Base-by-base conservation (phyloP, 2,888 invertebrate genomes). In the Noctua fimbriata region DNA sequence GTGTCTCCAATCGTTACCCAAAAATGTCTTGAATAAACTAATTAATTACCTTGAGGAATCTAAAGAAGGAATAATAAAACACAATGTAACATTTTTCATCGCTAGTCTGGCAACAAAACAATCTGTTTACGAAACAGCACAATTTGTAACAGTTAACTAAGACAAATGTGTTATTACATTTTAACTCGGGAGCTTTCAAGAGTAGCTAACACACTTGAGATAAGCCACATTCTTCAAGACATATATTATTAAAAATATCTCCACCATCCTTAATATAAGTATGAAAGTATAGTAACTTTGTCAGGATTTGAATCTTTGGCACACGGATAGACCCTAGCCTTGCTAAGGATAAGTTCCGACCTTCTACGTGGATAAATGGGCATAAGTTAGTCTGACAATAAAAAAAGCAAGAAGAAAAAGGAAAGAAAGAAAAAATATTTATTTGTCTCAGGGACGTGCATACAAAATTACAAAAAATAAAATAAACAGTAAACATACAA, bases 101-200 rank as follows among this genome's bases (percentile, higher is more conserved):
- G 24, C 24, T 58, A 36, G 49, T 58, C 12, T 21, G 16, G n/a
- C 21, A 16, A 18, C 49, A 49, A 58, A 41, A 41, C 16, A 28
- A 58, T 58, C 0, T 21, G 55, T 67, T 32, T n/a, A 21, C 28
- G 12, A 67, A 67, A 36, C 4, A 16, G 3, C 24, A 28, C 10
- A 44, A 83, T 52, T 44, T 67, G 32, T 41, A 80, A 67, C 79
- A 18, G 21, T 63, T 49, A 49, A 58, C 49, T n/a, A 49, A 67
- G 41, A 28, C 21, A 67, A 67, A 67, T 32, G 16, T 82, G 36
- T 47, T 74, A 44, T 47, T 83, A 6, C 21, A 76, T 49, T 76
- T 72, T 24, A 60, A 69, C 16, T 47, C 14, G 36, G 2, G 1
- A 41, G n/a, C 36, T 52, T 41, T 41, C 14, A 72, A 69, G 36